phyloP scores from a whole-genome alignment of 2,113 vertebrate species.

The Gobius niger region DNA sequence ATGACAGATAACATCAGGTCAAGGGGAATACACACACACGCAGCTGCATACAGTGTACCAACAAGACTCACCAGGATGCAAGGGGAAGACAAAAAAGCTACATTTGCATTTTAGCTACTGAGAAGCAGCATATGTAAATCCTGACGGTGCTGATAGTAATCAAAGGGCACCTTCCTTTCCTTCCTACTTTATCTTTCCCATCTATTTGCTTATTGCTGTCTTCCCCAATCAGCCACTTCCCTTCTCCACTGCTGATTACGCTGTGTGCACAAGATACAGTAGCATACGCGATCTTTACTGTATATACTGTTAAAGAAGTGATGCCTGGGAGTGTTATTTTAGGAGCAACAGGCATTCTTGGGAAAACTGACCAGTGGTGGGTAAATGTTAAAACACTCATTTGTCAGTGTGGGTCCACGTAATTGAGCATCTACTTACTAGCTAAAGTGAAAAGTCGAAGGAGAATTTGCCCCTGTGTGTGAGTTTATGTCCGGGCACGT shows the following conservation, averaged over 20 bases:
- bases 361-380: background rate
- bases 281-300: background rate
- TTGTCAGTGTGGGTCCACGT: background rate
- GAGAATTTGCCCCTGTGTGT: background rate
- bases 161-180: constrained; percentile 70
- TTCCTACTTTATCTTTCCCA: constrained; percentile 31
- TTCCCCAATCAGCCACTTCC: constrained; percentile 30
- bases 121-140: constrained; percentile 71
- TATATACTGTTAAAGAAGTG: background rate
- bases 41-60: constrained; percentile 51
- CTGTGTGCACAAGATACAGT: constrained; percentile 18
- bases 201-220: constrained; percentile 29
- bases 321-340: background rate
- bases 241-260: constrained; percentile 44
- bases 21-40: constrained; percentile 56
- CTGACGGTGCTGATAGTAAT: constrained; percentile 70
- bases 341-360: background rate
- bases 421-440: background rate
- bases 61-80: constrained; percentile 53
- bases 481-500: too few species aligned
- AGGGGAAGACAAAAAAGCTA: constrained; percentile 16
- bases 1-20: constrained; percentile 69
- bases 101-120: constrained; percentile 70
- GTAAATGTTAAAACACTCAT: background rate
- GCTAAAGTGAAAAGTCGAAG: background rate